phyloP scores from a whole-genome alignment of 2,888 invertebrate genomes.

The Ochropleura plecta region DNA sequence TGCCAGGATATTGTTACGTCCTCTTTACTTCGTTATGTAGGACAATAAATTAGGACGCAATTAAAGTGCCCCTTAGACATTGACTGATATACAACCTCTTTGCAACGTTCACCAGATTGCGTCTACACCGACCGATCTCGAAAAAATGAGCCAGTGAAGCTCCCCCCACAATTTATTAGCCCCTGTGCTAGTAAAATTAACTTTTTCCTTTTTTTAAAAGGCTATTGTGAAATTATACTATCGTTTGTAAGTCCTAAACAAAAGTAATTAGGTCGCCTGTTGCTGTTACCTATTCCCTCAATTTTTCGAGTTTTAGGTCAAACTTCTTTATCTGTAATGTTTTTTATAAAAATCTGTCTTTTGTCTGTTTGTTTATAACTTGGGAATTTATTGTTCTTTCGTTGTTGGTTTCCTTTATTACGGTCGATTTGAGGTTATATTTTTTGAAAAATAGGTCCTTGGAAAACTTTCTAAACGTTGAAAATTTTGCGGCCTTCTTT shows the following conservation, averaged over 20 bases:
- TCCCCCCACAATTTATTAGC: constrained; percentile 59
- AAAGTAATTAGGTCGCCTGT: constrained; percentile 53
- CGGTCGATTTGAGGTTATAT: constrained; percentile 35
- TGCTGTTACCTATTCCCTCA: constrained; percentile 14
- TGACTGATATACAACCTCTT: constrained; percentile 88
- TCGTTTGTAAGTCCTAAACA: constrained; percentile 40
- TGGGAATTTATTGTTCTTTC: constrained; percentile 50
- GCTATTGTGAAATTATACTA: constrained; percentile 53
- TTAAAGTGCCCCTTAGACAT: constrained; percentile 85
- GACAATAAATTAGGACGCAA: constrained; percentile 84
- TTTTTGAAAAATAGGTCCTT: constrained; percentile 33
- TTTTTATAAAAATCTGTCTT: constrained; percentile 58
- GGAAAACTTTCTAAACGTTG: constrained; percentile 30
- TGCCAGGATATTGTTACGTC: constrained; percentile 62
- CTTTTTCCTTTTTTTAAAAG: constrained; percentile 38
- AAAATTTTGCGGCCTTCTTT: constrained; percentile 12
- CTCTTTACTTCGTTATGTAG: constrained; percentile 66
- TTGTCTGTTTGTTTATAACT: constrained; percentile 60
- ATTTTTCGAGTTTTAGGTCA: constrained; percentile 35
- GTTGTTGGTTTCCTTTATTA: constrained; percentile 47
- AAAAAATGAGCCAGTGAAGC: constrained; percentile 75
- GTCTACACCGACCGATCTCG: constrained; percentile 73
- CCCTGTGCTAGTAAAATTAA: constrained; percentile 46
- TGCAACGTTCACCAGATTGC: constrained; percentile 77
- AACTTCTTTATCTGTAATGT: constrained; percentile 48